A percentile compares a stretch with the other conserved stretches of the same genome.
These are phyloP conservation scores for Osmerus eperlanus DNA, from an alignment of 2,113 vertebrate species.

Conservation along the genomic window DNA sequence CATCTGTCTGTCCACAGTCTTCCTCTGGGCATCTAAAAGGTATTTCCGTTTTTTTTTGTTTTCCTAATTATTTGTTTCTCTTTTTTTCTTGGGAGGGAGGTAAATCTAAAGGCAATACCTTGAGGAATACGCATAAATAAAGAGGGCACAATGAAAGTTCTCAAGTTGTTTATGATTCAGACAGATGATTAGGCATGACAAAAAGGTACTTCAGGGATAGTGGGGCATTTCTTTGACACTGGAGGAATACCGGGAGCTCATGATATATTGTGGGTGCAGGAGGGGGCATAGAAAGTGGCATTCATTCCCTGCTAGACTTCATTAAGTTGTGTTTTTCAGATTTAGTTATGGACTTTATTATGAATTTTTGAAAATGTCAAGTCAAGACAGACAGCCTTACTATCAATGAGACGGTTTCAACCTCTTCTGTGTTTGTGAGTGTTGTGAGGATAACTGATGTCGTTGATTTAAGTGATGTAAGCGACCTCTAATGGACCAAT, in stretches of 20 bases:
- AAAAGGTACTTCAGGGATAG: constrained; percentile 56
- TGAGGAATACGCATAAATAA: constrained; percentile 70
- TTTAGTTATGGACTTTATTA: constrained; percentile 33
- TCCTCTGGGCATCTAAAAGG: constrained; percentile 98
- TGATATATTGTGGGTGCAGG: background rate
- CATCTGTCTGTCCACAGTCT: constrained; percentile 95
- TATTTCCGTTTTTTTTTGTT: constrained; percentile 87
- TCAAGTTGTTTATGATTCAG: constrained; percentile 66
- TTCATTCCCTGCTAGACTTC: constrained; percentile 33
- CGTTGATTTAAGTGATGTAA: too few relatives aligned
- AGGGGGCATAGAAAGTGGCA: constrained; percentile 6
- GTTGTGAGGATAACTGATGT: too few relatives aligned
- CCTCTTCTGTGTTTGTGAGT: too few relatives aligned
- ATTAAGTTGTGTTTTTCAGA: constrained; percentile 30
- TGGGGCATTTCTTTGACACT: constrained; percentile 30
- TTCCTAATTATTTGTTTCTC: constrained; percentile 68
- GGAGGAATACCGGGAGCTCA: constrained; percentile 26
- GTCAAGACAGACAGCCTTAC: too few relatives aligned
- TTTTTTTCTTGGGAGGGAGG: constrained; percentile 49
- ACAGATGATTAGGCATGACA: constrained; percentile 65
- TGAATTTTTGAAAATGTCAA: background rate
- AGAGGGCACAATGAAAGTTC: constrained; percentile 64
- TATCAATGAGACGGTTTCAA: too few relatives aligned
- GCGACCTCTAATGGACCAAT: too few relatives aligned
- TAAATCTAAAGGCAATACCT: constrained; percentile 67